phyloP scores from a whole-genome alignment of 2,888 invertebrate species.

The Dicycla oo region DNA sequence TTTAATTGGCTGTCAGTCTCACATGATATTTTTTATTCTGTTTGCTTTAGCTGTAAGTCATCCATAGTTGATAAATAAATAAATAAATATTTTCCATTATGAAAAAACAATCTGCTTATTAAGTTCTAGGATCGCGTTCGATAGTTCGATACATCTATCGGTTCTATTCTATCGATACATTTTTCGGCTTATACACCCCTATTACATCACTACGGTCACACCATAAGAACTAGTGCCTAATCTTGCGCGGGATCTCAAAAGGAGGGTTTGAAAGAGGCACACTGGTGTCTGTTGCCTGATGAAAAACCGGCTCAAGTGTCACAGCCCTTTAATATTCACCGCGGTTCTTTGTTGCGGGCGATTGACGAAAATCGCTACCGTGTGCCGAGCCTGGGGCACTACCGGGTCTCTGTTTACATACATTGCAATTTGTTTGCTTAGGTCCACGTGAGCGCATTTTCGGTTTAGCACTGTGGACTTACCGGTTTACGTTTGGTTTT shows the following conservation, averaged over 20 bases:
- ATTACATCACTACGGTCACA: slow-evolving; percentile 75
- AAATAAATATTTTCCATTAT: no score
- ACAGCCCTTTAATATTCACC: slow-evolving; percentile 88
- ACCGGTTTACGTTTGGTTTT: slow-evolving; percentile 52
- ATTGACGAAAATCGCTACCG: slow-evolving; percentile 87
- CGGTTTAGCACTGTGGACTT: slow-evolving; percentile 56
- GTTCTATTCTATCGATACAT: slow-evolving; percentile 15
- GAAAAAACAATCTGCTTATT: not conserved
- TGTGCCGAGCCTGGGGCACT: slow-evolving; percentile 53
- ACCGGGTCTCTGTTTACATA: slow-evolving; percentile 58
- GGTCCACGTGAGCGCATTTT: slow-evolving; percentile 64
- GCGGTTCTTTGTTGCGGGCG: slow-evolving; percentile 84
- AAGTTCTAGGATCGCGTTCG: not conserved
- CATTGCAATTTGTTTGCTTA: slow-evolving; percentile 76
- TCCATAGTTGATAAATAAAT: no score
- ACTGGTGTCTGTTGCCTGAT: slow-evolving; percentile 85
- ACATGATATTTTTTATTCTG: no score
- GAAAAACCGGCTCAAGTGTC: slow-evolving; percentile 87
- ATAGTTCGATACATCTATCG: no score
- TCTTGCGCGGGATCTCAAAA: slow-evolving; percentile 89
- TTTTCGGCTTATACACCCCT: not conserved
- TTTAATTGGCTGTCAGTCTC: no score
- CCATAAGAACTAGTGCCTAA: slow-evolving; percentile 88
- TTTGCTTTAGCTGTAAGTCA: no score
- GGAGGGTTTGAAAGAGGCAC: slow-evolving; percentile 84